Conservation (phyloP, 2,888 invertebrate species). For the Antheraea yamamai region DNA sequence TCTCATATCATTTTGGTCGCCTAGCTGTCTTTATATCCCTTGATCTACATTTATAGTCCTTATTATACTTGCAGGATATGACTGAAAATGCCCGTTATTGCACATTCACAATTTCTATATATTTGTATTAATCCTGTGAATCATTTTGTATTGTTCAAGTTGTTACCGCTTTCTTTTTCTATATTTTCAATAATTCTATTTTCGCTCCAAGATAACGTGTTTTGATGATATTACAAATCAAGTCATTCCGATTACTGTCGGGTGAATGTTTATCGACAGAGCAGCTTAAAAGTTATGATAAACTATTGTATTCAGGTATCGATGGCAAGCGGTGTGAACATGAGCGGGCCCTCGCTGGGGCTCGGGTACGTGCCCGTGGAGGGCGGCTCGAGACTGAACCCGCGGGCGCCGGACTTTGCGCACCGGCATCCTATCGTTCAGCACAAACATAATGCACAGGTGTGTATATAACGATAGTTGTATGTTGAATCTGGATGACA, state of each 20-base stretch:
- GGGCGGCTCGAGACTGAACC: constrained; percentile 74
- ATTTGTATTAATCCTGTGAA: too few species aligned
- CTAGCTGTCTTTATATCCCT: too few species aligned
- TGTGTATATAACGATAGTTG: constrained; percentile 27
- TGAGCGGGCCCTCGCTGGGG: constrained; percentile 40
- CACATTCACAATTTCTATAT: too few species aligned
- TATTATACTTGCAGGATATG: too few species aligned
- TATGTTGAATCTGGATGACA: not conserved
- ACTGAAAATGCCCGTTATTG: too few species aligned
- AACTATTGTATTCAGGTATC: constrained; percentile 42
- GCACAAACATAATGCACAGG: constrained; percentile 66
- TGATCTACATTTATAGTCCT: too few species aligned
- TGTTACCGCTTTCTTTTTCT: too few species aligned
- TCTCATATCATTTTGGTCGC: too few species aligned
- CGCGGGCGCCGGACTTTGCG: constrained; percentile 77
- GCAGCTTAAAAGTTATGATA: not conserved
- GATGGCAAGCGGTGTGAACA: constrained; percentile 51
- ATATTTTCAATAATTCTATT: too few species aligned
- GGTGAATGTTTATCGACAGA: not conserved
- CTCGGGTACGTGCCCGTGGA: constrained; percentile 64
- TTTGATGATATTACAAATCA: not conserved
- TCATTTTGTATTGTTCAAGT: too few species aligned
- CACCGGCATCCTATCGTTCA: constrained; percentile 67
- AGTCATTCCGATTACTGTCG: too few species aligned
- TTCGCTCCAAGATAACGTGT: too few species aligned